These are phyloP conservation scores for Xiphias gladius DNA, from an alignment of 2,113 vertebrate genomes.

Conservation along the genomic window DNA sequence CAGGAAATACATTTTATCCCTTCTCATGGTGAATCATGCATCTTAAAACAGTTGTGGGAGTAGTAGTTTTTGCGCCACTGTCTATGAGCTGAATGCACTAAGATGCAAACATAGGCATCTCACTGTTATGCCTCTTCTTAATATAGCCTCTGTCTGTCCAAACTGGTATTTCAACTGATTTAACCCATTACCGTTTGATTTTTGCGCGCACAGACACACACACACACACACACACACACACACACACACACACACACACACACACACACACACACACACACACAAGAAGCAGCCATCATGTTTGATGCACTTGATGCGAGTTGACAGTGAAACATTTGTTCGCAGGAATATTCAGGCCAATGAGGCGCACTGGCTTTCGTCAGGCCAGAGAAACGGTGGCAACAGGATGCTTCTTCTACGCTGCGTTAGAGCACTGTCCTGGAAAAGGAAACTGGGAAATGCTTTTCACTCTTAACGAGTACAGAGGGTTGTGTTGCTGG, in stretches of 20 bases:
- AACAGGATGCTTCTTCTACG: slow-evolving; percentile 64
- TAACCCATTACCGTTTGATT: slow-evolving; percentile 34
- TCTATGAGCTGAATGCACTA: slow-evolving; percentile 14
- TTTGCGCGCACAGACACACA: slow-evolving; percentile 7
- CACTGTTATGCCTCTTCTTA: slow-evolving; percentile 23
- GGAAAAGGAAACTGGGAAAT: slow-evolving; percentile 32
- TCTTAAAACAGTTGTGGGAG: slow-evolving; percentile 24
- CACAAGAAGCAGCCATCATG: slow-evolving; percentile 62
- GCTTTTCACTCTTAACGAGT: slow-evolving; percentile 1
- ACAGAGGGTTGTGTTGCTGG: slow-evolving; percentile 25
- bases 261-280: slow-evolving; percentile 25
- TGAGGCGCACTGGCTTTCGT: slow-evolving; percentile 62
- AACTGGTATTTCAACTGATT: slow-evolving; percentile 46
- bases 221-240: slow-evolving; percentile 23
- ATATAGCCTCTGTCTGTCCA: slow-evolving; percentile 34
- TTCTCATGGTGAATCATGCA: background rate
- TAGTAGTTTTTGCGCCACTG: background rate
- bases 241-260: slow-evolving; percentile 24
- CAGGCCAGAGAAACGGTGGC: slow-evolving; percentile 48
- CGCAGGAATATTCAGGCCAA: slow-evolving; percentile 77
- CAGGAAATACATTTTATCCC: slow-evolving; percentile 12
- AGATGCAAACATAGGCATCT: slow-evolving; percentile 32
- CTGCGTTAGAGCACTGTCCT: slow-evolving; percentile 52
- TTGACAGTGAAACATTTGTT: slow-evolving; percentile 80
- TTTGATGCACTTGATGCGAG: slow-evolving; percentile 67